phyloP scores from a whole-genome alignment of 2,888 invertebrate species.

The Mythimna impura region DNA sequence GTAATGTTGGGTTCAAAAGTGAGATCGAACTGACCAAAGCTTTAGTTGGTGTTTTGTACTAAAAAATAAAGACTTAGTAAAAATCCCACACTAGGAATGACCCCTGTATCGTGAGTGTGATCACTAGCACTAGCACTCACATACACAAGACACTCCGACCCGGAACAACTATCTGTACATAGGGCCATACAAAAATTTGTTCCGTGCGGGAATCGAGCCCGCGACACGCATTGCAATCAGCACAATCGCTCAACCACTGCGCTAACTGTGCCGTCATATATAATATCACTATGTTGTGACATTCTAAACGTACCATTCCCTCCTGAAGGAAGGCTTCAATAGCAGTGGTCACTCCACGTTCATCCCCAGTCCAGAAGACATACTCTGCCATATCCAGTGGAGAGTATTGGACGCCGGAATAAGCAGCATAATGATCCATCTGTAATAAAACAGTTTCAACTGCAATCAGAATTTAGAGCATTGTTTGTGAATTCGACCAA shows the following conservation, averaged over 20 bases:
- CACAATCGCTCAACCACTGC: too few species aligned
- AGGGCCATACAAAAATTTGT: too few species aligned
- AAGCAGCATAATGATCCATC: constrained; percentile 90
- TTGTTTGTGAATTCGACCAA: background rate
- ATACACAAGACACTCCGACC: too few species aligned
- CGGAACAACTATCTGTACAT: too few species aligned
- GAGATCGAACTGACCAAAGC: background rate
- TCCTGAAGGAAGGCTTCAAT: constrained; percentile 94
- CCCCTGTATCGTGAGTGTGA: too few species aligned
- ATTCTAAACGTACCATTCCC: constrained; percentile 91
- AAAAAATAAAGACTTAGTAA: background rate
- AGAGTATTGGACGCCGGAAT: constrained; percentile 92
- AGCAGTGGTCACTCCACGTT: constrained; percentile 94
- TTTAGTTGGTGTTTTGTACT: background rate
- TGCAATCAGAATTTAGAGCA: too few species aligned
- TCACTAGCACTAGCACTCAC: too few species aligned
- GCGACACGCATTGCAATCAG: too few species aligned
- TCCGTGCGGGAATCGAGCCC: too few species aligned
- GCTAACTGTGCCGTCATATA: too few species aligned
- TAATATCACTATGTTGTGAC: too few species aligned
- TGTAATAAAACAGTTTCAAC: constrained; percentile 66
- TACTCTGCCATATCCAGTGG: constrained; percentile 96
- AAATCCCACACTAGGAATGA: too few species aligned
- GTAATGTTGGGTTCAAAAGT: constrained; percentile 27
- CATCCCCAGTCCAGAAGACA: constrained; percentile 95